Percentiles rank a stretch among this genome's conserved stretches.
Evolutionary conservation across 2,888 invertebrate species (phyloP).

Genomic region (Lucinisca nassula): DNA sequence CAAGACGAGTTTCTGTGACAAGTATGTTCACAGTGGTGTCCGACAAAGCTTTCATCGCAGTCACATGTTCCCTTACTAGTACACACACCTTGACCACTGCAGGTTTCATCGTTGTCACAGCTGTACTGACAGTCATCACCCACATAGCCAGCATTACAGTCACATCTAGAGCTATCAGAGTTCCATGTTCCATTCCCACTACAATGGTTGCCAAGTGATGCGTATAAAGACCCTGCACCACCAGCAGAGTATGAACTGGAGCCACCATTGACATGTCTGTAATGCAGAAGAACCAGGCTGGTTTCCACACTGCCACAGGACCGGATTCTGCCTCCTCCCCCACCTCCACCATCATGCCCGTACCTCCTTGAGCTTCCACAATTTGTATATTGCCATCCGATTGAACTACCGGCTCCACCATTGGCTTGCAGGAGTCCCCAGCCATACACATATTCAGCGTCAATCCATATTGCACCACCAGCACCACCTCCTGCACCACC

Average conservation of each 20-base stretch:
- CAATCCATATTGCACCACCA: slow-evolving; percentile 80
- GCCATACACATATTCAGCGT: slow-evolving; percentile 75
- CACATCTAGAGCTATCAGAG: slow-evolving; percentile 50
- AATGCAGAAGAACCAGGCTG: slow-evolving; percentile 69
- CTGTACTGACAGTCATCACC: slow-evolving; percentile 79
- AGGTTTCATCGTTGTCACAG: slow-evolving; percentile 66
- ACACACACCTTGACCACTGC: slow-evolving; percentile 74
- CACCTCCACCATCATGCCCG: slow-evolving; percentile 75
- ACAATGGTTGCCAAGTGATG: slow-evolving; percentile 58
- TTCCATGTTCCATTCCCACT: slow-evolving; percentile 73
- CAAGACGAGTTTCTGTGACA: slow-evolving; percentile 73
- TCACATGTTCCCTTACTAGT: slow-evolving; percentile 70
- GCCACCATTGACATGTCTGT: slow-evolving; percentile 62
- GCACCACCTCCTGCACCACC: slow-evolving; percentile 79
- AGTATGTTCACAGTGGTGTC: slow-evolving; percentile 73
- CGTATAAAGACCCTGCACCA: slow-evolving; percentile 55
- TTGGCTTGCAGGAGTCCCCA: slow-evolving; percentile 72
- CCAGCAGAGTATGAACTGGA: slow-evolving; percentile 46
- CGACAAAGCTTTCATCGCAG: slow-evolving; percentile 76
- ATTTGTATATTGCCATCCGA: slow-evolving; percentile 21
- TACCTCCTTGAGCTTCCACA: slow-evolving; percentile 21
- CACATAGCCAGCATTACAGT: slow-evolving; percentile 70
- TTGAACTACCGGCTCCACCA: slow-evolving; percentile 68
- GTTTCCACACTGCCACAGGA: slow-evolving; percentile 66
- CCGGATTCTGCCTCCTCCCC: slow-evolving; percentile 77